phyloP scores from a whole-genome alignment of 1,140 invertebrate genomes.

The Formica selysi region DNA sequence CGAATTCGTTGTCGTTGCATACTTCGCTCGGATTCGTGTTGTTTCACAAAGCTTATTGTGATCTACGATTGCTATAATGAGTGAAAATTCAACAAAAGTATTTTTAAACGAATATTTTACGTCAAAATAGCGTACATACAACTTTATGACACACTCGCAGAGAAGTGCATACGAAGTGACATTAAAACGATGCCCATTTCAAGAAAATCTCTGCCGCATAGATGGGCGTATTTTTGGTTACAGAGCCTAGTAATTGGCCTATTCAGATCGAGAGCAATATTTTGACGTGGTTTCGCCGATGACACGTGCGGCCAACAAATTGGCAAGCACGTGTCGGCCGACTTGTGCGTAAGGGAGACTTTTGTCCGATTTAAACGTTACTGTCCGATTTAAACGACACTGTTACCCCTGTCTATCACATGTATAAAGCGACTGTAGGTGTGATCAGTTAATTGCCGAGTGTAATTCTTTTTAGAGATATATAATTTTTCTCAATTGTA shows the following conservation, averaged over 20 bases:
- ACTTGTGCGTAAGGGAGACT: conserved; percentile 67
- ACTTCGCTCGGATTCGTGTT: conserved; percentile 26
- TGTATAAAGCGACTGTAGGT: conserved; percentile 30
- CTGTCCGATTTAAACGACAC: conserved; percentile 69
- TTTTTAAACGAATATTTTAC: neutral
- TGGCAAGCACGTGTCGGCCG: conserved; percentile 78
- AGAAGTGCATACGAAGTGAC: neutral
- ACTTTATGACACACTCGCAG: neutral
- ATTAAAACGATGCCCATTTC: conserved; percentile 31
- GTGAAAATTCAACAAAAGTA: too few species aligned
- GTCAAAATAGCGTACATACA: neutral
- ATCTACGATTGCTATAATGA: too few species aligned
- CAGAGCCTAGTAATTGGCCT: conserved; percentile 78
- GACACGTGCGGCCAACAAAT: conserved; percentile 82
- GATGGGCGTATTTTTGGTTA: conserved; percentile 62
- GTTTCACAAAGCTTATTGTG: too few species aligned
- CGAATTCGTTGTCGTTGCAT: conserved; percentile 48
- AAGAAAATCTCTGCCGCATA: conserved; percentile 23
- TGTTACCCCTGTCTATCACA: conserved; percentile 46
- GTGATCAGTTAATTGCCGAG: conserved; percentile 48
- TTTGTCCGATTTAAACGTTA: conserved; percentile 73
- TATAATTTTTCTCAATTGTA: conserved; percentile 46
- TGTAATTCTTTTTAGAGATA: neutral
- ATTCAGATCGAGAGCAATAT: conserved; percentile 82
- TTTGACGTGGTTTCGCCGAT: conserved; percentile 84